Conservation (phyloP, 2,888 invertebrate genomes). For the Desoria tigrina region DNA sequence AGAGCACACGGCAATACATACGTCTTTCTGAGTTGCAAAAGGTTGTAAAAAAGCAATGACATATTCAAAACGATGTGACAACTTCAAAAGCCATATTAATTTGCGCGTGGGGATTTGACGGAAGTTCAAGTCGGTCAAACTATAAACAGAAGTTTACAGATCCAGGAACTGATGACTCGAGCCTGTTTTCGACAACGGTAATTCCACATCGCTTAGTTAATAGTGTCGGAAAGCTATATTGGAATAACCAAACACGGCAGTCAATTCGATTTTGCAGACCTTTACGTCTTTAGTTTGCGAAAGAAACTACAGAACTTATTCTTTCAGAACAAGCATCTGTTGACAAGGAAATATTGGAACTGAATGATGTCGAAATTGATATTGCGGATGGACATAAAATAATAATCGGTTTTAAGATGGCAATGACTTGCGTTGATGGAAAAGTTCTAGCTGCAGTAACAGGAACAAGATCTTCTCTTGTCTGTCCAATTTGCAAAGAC, state of each 20-base stretch:
- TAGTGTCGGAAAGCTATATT: no score
- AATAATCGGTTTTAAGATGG: not conserved
- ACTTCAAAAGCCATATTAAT: no score
- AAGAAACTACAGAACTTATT: not conserved
- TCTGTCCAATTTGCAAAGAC: not conserved
- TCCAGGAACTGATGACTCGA: no score
- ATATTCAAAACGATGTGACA: no score
- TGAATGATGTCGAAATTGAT: not conserved
- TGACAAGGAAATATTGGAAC: not conserved
- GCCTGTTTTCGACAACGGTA: no score
- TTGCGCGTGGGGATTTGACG: no score
- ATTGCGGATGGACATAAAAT: not conserved
- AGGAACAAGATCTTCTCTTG: not conserved
- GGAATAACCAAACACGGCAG: not conserved
- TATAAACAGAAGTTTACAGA: no score
- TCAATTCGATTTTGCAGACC: slow-evolving; percentile 4
- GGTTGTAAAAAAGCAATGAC: no score
- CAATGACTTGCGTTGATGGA: not conserved
- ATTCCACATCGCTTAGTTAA: no score
- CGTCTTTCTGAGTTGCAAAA: no score
- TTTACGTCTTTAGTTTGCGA: not conserved
- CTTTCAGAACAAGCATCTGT: not conserved
- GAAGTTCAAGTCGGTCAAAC: no score
- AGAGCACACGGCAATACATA: no score
- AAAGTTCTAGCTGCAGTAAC: slow-evolving; percentile 1